Conservation (phyloP, 1,140 invertebrate genomes). For the honey bee (Apis mellifera) region DNA sequence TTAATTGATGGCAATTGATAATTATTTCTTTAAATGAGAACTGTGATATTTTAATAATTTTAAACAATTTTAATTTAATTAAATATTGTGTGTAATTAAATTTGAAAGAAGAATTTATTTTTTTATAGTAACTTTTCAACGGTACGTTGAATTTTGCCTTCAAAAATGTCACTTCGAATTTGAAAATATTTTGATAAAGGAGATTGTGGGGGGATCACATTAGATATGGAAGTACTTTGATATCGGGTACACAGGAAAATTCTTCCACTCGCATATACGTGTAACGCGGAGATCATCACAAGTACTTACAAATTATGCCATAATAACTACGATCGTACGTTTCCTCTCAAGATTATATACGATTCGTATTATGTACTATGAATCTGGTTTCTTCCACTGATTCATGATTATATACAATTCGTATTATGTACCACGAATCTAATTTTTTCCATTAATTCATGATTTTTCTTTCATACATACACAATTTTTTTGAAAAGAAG, state of each 20-base stretch:
- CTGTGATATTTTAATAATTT: too few species aligned
- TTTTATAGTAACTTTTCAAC: too few species aligned
- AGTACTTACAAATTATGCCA: background rate
- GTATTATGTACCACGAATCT: too few species aligned
- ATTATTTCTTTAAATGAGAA: too few species aligned
- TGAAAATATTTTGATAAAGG: background rate
- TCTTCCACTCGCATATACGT: background rate
- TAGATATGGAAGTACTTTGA: background rate
- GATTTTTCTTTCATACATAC: too few species aligned
- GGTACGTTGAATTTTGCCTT: background rate
- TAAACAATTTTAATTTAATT: too few species aligned
- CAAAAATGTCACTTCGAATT: background rate
- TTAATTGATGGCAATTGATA: too few species aligned
- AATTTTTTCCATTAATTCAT: too few species aligned
- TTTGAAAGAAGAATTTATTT: too few species aligned
- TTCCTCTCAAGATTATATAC: constrained; percentile 22
- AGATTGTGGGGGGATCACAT: too few species aligned
- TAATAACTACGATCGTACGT: constrained; percentile 37
- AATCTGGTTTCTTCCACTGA: background rate
- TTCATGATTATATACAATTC: too few species aligned
- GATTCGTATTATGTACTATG: background rate
- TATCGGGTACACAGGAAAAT: background rate
- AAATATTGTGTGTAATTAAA: too few species aligned
- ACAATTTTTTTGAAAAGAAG: background rate
- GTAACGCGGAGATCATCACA: constrained; percentile 11